Percentiles rank a stretch among this genome's conserved stretches.
Evolutionary conservation across 2,888 invertebrate genomes (phyloP).

Genomic region (Eupithecia pulchellata): DNA sequence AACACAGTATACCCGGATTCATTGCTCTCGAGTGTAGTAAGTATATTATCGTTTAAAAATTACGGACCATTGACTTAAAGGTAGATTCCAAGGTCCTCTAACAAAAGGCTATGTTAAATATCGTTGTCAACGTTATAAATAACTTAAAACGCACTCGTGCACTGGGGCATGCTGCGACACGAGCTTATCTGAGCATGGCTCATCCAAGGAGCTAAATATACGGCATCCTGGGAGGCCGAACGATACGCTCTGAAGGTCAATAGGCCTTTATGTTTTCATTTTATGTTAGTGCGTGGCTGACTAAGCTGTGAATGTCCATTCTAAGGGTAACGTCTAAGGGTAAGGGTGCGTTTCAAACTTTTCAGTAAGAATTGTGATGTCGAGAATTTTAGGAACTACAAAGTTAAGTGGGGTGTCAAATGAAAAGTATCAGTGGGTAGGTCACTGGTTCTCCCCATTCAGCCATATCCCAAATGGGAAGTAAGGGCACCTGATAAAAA

Average conservation of each 20-base stretch:
- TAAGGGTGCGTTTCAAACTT: not conserved
- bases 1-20: too few species aligned
- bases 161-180: slow-evolving; percentile 61
- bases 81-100: not conserved
- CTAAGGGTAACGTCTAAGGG: not conserved
- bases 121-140: slow-evolving; percentile 20
- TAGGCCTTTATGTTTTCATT: slow-evolving; percentile 1
- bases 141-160: slow-evolving; percentile 37
- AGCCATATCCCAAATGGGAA: too few species aligned
- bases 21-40: too few species aligned
- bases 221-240: slow-evolving; percentile 57
- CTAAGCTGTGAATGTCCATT: not conserved
- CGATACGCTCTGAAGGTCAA: slow-evolving; percentile 24
- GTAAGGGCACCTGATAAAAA: too few species aligned
- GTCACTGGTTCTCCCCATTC: too few species aligned
- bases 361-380: not conserved
- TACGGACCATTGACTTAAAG: not conserved
- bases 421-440: too few species aligned
- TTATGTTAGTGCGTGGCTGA: not conserved
- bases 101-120: not conserved
- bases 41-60: not conserved
- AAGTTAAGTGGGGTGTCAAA: too few species aligned
- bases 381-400: too few species aligned
- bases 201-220: slow-evolving; percentile 76
- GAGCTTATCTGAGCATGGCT: slow-evolving; percentile 67